Percentiles rank a stretch among this genome's conserved stretches.
These are phyloP conservation scores for Apogon talboti DNA, from an alignment of 2,797 vertebrate genomes.

Conservation along the genomic window DNA sequence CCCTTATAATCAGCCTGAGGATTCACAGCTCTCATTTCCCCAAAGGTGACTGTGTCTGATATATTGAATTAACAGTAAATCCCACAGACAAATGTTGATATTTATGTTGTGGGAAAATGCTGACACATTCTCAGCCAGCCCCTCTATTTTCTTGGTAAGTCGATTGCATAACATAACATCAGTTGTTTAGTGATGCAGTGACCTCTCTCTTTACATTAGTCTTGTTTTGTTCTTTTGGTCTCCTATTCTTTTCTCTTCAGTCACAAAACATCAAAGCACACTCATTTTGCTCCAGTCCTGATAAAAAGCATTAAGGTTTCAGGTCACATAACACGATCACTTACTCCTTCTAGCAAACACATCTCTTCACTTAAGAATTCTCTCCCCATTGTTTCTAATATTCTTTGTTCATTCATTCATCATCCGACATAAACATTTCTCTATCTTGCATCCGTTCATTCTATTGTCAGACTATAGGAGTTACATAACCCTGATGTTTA, in stretches of 20 bases:
- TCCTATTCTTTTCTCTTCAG: conserved; percentile 1
- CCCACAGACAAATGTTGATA: no score
- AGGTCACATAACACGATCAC: conserved; percentile 10
- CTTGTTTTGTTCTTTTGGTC: conserved; percentile 10
- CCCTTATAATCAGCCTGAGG: no score
- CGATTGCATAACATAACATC: conserved; percentile 32
- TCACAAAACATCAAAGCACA: conserved; percentile 22
- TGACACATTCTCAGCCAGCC: conserved; percentile 29
- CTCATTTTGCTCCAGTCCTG: conserved; percentile 22
- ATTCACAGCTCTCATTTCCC: no score
- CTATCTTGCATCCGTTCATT: conserved; percentile 8
- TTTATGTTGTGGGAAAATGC: conserved; percentile 12
- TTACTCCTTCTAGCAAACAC: not conserved
- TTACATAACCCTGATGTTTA: conserved; percentile 75
- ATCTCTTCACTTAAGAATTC: not conserved
- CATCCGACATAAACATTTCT: not conserved
- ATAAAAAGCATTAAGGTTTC: not conserved
- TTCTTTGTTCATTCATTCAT: not conserved
- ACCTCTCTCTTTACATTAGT: conserved; percentile 7
- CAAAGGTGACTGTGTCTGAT: no score
- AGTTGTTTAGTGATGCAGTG: conserved; percentile 35
- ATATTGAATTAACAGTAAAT: no score
- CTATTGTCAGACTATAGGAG: conserved; percentile 13
- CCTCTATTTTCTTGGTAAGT: not conserved
- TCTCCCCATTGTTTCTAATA: not conserved